Evolutionary conservation across 92 coral and sea anemone genomes (phyloP).

Genomic region (Siderastrea siderea): DNA sequence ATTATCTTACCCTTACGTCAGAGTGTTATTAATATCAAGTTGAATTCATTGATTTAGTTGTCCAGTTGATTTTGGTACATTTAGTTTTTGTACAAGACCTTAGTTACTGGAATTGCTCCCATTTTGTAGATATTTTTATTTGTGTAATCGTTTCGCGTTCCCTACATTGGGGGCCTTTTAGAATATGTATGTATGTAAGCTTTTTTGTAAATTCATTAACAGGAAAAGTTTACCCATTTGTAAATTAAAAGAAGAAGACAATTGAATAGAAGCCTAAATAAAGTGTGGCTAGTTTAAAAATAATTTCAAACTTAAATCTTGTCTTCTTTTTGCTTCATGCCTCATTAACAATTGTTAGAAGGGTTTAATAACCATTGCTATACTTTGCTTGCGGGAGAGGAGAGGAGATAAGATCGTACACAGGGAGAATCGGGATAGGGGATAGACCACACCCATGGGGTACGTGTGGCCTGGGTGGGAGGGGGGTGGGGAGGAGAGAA

Average conservation of each 20-base stretch:
- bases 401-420: too few species aligned
- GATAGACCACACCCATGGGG: too few species aligned
- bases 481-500: too few species aligned
- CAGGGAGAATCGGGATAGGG: too few species aligned
- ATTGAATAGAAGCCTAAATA: slow-evolving; percentile 19
- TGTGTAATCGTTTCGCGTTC: slow-evolving; percentile 6
- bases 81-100: neutral
- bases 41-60: neutral
- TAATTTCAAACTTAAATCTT: neutral
- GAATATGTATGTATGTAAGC: slow-evolving; percentile 30
- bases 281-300: slow-evolving; percentile 3
- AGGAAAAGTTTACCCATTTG: slow-evolving; percentile 18
- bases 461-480: too few species aligned
- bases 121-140: slow-evolving; percentile 41
- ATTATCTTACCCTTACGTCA: neutral
- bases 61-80: neutral
- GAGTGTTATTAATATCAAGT: neutral
- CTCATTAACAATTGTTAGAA: neutral
- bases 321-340: neutral
- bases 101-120: neutral
- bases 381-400: too few species aligned
- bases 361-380: too few species aligned
- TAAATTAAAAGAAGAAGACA: slow-evolving; percentile 40
- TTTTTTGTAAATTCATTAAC: slow-evolving; percentile 44
- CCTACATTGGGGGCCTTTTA: slow-evolving; percentile 9